phyloP scores from a whole-genome alignment of 2,797 vertebrate species.

The Poeciliopsis presidionis region DNA sequence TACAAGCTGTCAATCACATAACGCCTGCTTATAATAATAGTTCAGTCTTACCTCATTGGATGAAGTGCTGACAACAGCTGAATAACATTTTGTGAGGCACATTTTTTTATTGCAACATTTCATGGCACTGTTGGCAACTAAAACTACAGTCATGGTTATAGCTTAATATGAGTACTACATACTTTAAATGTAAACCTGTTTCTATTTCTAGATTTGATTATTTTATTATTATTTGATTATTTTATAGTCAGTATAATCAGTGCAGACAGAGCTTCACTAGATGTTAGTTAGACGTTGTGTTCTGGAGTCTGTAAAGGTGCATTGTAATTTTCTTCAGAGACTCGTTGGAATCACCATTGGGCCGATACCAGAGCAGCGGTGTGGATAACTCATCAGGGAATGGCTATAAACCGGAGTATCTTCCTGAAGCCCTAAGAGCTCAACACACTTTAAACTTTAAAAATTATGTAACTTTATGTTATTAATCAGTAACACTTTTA shows the following conservation, averaged over 20 bases:
- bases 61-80: not conserved
- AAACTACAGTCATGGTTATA: not conserved
- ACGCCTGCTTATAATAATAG: not conserved
- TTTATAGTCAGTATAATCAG: not conserved
- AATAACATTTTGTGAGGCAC: not conserved
- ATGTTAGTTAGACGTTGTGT: not conserved
- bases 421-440: not conserved
- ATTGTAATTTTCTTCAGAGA: not conserved
- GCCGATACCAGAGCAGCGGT: not conserved
- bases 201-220: not conserved
- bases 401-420: not conserved
- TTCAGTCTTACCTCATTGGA: not conserved
- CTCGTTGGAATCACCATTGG: not conserved
- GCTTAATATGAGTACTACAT: not conserved
- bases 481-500: too few species aligned
- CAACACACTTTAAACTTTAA: not conserved
- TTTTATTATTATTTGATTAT: not conserved
- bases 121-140: not conserved
- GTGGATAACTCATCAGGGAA: conserved; percentile 1
- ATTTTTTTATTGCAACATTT: not conserved
- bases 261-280: not conserved
- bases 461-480: too few species aligned
- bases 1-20: not conserved
- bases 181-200: not conserved
- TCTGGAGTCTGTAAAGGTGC: not conserved